These are phyloP conservation scores for Smutsia temminckii DNA, from an alignment of 2,797 vertebrate species.

Conservation along the genomic window DNA sequence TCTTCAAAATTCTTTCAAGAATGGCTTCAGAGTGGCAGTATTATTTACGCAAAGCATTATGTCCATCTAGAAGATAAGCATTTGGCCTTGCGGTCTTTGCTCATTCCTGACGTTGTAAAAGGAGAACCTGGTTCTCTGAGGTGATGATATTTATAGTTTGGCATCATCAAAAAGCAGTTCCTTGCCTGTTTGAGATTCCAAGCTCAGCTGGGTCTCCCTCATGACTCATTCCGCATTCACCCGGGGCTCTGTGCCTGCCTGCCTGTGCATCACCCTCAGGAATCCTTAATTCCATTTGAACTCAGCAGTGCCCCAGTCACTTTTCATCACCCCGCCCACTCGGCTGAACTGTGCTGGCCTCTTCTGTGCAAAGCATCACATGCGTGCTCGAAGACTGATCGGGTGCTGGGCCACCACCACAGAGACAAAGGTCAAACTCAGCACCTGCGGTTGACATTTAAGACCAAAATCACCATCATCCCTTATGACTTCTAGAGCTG, in stretches of 20 bases:
- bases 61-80: not conserved
- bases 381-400: slow-evolving; percentile 52
- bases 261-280: slow-evolving; percentile 74
- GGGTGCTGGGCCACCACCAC: not conserved
- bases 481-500: not conserved
- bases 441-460: not conserved
- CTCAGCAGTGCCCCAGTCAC: slow-evolving; percentile 75
- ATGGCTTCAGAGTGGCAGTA: not conserved
- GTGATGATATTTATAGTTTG: slow-evolving; percentile 77
- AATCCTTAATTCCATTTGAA: slow-evolving; percentile 85
- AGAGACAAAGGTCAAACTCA: slow-evolving; percentile 55
- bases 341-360: slow-evolving; percentile 73
- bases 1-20: slow-evolving; percentile 1
- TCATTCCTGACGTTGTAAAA: slow-evolving; percentile 40
- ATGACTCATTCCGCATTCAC: slow-evolving; percentile 81
- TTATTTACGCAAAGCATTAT: not conserved
- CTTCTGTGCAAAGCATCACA: slow-evolving; percentile 55
- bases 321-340: slow-evolving; percentile 78
- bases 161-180: slow-evolving; percentile 72
- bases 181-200: slow-evolving; percentile 78
- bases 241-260: slow-evolving; percentile 62
- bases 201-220: slow-evolving; percentile 72
- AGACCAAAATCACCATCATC: not conserved
- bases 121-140: slow-evolving; percentile 69
- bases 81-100: not conserved